Conservation (phyloP, 2,888 invertebrate genomes). For the Autographa gamma region DNA sequence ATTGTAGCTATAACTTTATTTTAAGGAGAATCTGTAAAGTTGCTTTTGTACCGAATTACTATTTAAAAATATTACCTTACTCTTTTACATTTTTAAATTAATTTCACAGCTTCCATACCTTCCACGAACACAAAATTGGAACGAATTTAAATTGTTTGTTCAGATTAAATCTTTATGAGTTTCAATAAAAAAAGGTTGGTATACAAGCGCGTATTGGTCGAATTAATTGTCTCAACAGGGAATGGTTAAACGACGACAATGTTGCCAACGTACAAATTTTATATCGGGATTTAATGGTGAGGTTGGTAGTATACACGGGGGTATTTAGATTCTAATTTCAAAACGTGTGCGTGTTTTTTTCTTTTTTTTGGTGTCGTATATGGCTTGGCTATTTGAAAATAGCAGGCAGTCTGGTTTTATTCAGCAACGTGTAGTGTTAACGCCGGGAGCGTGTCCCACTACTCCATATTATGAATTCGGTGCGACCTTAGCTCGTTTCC, state of each 20-base stretch:
- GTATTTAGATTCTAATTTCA: background rate
- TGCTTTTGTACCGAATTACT: background rate
- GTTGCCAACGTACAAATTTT: background rate
- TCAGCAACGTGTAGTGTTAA: background rate
- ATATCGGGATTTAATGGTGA: background rate
- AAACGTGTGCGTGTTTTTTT: background rate
- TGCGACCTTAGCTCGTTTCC: slow-evolving; percentile 28
- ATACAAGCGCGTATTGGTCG: background rate
- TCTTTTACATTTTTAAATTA: background rate
- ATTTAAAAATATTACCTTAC: background rate
- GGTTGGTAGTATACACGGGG: background rate
- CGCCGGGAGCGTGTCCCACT: slow-evolving; percentile 15
- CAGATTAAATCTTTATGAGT: slow-evolving; percentile 6
- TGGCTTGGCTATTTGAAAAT: background rate
- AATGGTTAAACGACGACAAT: background rate
- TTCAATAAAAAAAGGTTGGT: slow-evolving; percentile 5
- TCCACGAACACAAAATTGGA: background rate
- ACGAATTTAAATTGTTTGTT: slow-evolving; percentile 2
- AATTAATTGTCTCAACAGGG: background rate
- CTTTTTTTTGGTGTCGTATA: background rate
- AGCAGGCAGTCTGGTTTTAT: background rate
- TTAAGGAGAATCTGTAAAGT: too few relatives aligned
- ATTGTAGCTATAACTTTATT: too few relatives aligned
- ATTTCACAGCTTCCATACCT: background rate
- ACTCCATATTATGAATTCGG: slow-evolving; percentile 13